Conservation (phyloP, 2,888 invertebrate species). For the Colletes collaris region DNA sequence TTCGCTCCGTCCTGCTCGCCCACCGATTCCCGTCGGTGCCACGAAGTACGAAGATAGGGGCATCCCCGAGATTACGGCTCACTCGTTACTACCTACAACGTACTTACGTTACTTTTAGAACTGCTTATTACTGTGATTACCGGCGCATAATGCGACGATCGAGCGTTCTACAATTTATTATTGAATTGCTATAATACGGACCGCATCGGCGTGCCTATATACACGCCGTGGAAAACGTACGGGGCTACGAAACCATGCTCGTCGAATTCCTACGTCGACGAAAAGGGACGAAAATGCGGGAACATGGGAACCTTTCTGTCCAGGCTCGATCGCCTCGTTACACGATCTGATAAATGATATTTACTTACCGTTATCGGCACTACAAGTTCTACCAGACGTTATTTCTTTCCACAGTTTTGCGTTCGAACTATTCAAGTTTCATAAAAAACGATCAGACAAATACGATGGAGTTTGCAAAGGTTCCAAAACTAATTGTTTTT, state of each 20-base stretch:
- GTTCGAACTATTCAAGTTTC: too few species aligned
- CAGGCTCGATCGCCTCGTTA: too few species aligned
- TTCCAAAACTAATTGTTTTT: too few species aligned
- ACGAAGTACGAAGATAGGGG: conserved; percentile 56
- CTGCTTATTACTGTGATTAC: conserved; percentile 81
- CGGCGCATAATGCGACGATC: conserved; percentile 77
- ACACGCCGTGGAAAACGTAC: conserved; percentile 51
- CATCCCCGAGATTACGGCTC: conserved; percentile 77
- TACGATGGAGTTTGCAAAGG: too few species aligned
- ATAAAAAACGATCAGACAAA: too few species aligned
- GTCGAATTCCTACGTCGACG: not conserved
- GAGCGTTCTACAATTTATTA: conserved; percentile 79
- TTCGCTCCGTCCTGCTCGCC: conserved; percentile 4
- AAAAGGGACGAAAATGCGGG: conserved; percentile 5
- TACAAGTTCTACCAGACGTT: too few species aligned
- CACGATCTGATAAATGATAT: too few species aligned
- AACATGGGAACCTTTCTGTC: not conserved
- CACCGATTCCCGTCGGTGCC: conserved; percentile 24
- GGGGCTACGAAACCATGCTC: conserved; percentile 19
- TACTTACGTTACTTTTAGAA: conserved; percentile 80
- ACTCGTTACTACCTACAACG: conserved; percentile 81
- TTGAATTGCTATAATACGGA: conserved; percentile 79
- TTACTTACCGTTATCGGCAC: too few species aligned
- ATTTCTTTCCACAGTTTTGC: too few species aligned
- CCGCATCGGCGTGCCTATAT: conserved; percentile 44